Conservation (phyloP, 2,888 invertebrate species). For the Lasius platythorax region DNA sequence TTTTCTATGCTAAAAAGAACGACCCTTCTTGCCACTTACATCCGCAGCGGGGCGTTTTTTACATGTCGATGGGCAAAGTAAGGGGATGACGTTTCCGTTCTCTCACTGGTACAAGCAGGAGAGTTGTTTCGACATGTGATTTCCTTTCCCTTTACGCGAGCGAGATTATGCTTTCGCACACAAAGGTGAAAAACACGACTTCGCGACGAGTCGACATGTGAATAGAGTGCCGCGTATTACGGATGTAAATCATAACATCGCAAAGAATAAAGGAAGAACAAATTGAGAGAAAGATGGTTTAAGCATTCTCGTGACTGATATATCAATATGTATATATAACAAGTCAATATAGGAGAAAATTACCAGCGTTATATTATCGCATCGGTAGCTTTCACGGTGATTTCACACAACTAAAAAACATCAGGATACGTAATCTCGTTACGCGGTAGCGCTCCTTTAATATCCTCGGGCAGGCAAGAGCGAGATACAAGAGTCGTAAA, state of each 20-base stretch:
- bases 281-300: not conserved
- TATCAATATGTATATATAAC: not conserved
- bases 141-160: conserved; percentile 14
- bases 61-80: conserved; percentile 28
- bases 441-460: not conserved
- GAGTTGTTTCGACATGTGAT: conserved; percentile 39
- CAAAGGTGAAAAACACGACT: not conserved
- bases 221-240: not conserved
- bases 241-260: not conserved
- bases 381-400: not conserved
- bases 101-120: not conserved
- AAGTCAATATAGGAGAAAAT: not conserved
- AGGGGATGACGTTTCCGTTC: conserved; percentile 27
- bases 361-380: not conserved
- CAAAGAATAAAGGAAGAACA: not conserved
- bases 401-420: conserved; percentile 8
- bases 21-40: conserved; percentile 11
- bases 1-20: conserved; percentile 29
- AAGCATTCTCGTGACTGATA: not conserved
- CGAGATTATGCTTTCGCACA: not conserved
- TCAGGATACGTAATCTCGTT: conserved; percentile 3
- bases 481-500: conserved; percentile 37
- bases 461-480: not conserved
- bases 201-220: not conserved
- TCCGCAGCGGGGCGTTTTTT: conserved; percentile 37